Percentiles rank a stretch among this genome's conserved stretches.
These are phyloP conservation scores for Aurelia aurita DNA, from an alignment of 30 jellyfish, hydroid and myxozoan species.

Conservation along the genomic window DNA sequence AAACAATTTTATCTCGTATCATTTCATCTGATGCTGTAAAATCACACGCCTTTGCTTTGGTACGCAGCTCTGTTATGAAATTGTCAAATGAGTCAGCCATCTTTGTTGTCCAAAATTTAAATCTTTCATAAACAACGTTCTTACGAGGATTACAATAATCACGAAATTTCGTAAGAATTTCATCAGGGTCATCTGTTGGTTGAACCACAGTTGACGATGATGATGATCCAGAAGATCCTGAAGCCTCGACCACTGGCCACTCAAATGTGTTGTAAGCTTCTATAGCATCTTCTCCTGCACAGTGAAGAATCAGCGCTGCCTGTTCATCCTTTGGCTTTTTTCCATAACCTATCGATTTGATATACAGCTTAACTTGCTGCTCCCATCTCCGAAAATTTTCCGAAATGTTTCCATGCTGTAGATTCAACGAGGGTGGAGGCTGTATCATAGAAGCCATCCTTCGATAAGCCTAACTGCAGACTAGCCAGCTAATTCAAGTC, in stretches of 20 bases:
- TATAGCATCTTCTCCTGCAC: constrained; percentile 40
- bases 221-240: constrained; percentile 40
- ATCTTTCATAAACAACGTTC: constrained; percentile 44
- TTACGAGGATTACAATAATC: constrained; percentile 42
- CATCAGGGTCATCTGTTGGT: not conserved
- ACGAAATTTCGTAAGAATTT: constrained; percentile 3
- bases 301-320: constrained; percentile 26
- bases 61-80: constrained; percentile 1
- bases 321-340: constrained; percentile 41
- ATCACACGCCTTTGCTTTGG: too few relatives aligned
- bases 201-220: constrained; percentile 17
- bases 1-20: too few relatives aligned
- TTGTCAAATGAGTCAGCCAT: constrained; percentile 11
- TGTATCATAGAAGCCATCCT: not conserved
- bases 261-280: constrained; percentile 41
- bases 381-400: constrained; percentile 9
- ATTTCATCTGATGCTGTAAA: too few relatives aligned
- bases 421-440: too few relatives aligned
- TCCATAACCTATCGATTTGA: constrained; percentile 17
- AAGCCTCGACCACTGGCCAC: constrained; percentile 22
- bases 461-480: too few relatives aligned
- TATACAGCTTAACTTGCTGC: constrained; percentile 22
- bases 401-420: too few relatives aligned
- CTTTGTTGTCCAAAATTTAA: constrained; percentile 35
- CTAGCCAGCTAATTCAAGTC: too few relatives aligned